Percentiles rank a stretch among this genome's conserved stretches.
phyloP scores from a whole-genome alignment of 2,797 vertebrate species.

The Toxotes lorentzi region DNA sequence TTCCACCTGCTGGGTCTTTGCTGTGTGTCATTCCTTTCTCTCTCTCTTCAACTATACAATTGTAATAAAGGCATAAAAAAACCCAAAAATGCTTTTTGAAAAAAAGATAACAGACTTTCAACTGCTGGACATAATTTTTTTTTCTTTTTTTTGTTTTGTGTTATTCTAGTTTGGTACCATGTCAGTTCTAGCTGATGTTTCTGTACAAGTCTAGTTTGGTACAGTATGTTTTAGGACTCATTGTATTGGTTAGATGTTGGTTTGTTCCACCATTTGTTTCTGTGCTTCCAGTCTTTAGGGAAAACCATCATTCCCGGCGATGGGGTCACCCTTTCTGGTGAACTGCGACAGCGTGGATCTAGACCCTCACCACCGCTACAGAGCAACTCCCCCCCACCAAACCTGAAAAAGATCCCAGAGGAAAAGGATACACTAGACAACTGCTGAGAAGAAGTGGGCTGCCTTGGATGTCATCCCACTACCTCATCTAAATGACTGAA shows the following conservation, averaged over 20 bases:
- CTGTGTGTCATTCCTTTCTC: no score
- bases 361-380: neutral
- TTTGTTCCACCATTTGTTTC: constrained; percentile 1
- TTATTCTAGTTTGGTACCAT: neutral
- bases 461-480: neutral
- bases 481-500: neutral
- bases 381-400: constrained; percentile 5
- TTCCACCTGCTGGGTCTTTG: no score
- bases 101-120: no score
- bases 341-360: constrained; percentile 19
- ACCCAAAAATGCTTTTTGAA: no score
- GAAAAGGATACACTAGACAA: neutral
- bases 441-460: neutral
- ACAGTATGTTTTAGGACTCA: neutral
- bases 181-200: neutral
- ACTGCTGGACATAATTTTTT: no score
- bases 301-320: constrained; percentile 23
- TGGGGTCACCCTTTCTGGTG: neutral
- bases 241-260: neutral
- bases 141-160: neutral
- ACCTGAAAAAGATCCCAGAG: constrained; percentile 29
- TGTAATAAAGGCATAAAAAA: no score
- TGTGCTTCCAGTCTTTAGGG: constrained; percentile 53
- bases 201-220: neutral
- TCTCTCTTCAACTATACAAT: no score